Evolutionary conservation across 2,888 invertebrate species (phyloP), one percentile per base, ranked within the genome.

Genomic region (Pseudolycoriella hygida): DNA sequence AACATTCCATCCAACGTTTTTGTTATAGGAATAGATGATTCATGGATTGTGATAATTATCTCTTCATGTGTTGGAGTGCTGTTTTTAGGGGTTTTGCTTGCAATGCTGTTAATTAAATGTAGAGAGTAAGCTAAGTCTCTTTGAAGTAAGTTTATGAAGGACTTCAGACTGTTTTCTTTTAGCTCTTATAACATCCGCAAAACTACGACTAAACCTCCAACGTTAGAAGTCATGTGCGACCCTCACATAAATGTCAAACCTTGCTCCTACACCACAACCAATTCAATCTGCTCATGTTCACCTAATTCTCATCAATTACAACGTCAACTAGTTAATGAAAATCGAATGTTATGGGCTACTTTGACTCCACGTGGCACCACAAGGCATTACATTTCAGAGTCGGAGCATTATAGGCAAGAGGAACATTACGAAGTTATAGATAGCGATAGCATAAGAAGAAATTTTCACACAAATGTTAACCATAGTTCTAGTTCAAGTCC

Each of bases 31-130:
- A 52, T 62, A 46, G 85, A 85, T 53, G 84, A 86, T 60, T 83
- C 87, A 1, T 88, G 87, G 87, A 72, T 87, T 44, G 68, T 86
- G 51, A 77, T 85, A 38, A 63, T 86, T 48, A 80, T 85, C 55
- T 80, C 81, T 0, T 84, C 83, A 46, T 82, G 84, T 57, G 74
- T 85, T 52, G 83, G 81, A 3, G 81, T 87, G 15, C 71, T 87
- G 32, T 74, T 86, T 51, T 70, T 88, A 43, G 86, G 84, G 12
- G 79, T 84, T 3, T 65, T 87, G 17, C 66, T 87, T 31, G 84
- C 86, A 0, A 70, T 86, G 46, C 77, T 86, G 57, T 70, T 87
- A 43, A 72, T 87, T 50, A 81, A 83, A 62, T 86, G 85, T 63
- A 73, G 85, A 73, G 83, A 86, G 86, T 87, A 53, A 57, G 59